phyloP scores from a whole-genome alignment of 2,888 invertebrate genomes.

The Lucinisca nassula region DNA sequence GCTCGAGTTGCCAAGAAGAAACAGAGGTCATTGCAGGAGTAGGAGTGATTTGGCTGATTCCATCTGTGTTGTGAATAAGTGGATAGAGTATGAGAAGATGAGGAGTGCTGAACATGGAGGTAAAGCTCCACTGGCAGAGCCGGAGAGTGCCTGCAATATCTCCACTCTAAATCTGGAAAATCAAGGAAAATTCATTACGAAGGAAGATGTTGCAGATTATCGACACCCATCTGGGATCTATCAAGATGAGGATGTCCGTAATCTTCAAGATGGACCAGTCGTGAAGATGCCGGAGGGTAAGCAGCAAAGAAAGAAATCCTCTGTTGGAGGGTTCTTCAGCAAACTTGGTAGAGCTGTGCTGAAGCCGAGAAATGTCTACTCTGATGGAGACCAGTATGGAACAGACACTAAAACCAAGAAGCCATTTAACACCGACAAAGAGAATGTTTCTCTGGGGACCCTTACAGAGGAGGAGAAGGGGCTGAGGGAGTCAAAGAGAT shows the following conservation, averaged over 20 bases:
- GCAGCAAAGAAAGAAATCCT: slow-evolving; percentile 70
- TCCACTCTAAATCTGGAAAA: slow-evolving; percentile 82
- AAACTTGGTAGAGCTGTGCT: slow-evolving; percentile 80
- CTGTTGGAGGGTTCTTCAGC: slow-evolving; percentile 79
- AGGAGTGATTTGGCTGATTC: slow-evolving; percentile 81
- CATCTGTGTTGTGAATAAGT: slow-evolving; percentile 74
- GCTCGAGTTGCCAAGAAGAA: slow-evolving; percentile 53
- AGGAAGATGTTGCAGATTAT: slow-evolving; percentile 65
- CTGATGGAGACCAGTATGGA: slow-evolving; percentile 58
- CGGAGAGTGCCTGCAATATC: slow-evolving; percentile 79
- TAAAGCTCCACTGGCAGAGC: slow-evolving; percentile 78
- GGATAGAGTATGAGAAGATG: slow-evolving; percentile 80
- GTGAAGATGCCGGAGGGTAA: slow-evolving; percentile 68
- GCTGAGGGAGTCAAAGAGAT: slow-evolving; percentile 38
- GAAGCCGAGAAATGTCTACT: slow-evolving; percentile 75
- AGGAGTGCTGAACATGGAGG: slow-evolving; percentile 60
- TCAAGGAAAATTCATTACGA: slow-evolving; percentile 68
- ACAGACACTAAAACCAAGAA: slow-evolving; percentile 9
- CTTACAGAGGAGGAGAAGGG: slow-evolving; percentile 32
- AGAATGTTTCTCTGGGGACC: slow-evolving; percentile 43
- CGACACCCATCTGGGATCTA: slow-evolving; percentile 32
- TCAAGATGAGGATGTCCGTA: slow-evolving; percentile 47
- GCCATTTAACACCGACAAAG: slow-evolving; percentile 44
- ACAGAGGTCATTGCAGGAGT: slow-evolving; percentile 65
- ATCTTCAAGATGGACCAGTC: slow-evolving; percentile 74